phyloP scores from a whole-genome alignment of 1,140 invertebrate species.

The Dreissena polymorpha region DNA sequence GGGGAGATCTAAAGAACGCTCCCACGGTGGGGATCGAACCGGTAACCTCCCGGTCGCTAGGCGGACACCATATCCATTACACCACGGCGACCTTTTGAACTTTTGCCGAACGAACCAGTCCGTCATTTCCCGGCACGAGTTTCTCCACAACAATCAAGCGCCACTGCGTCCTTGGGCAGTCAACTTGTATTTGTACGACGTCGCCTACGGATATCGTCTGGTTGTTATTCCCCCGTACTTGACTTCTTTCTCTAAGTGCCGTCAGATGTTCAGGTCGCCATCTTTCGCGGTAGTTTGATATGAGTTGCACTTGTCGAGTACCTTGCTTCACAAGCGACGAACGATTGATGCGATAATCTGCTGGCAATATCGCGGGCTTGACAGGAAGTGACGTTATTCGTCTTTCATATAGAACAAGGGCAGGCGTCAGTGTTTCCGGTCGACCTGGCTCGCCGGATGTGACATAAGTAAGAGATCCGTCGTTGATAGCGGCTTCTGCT shows the following conservation, averaged over 20 bases:
- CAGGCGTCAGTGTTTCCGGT: constrained; percentile 17
- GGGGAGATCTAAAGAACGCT: no score
- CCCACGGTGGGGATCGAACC: no score
- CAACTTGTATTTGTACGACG: constrained; percentile 34
- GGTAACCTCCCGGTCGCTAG: no score
- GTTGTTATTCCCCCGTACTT: constrained; percentile 24
- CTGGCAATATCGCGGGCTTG: neutral
- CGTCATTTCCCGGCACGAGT: constrained; percentile 24
- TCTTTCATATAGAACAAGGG: constrained; percentile 23
- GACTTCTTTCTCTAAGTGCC: constrained; percentile 32
- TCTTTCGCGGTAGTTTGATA: constrained; percentile 19
- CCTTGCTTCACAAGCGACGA: neutral
- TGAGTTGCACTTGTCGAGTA: neutral
- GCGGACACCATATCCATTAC: no score
- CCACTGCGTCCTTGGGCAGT: neutral
- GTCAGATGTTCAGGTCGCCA: constrained; percentile 40
- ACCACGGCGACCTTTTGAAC: no score
- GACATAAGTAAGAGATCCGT: constrained; percentile 21
- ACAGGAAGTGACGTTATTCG: neutral
- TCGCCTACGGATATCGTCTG: constrained; percentile 20
- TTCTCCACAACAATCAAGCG: constrained; percentile 11
- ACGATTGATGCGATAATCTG: neutral
- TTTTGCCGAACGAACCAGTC: constrained; percentile 21
- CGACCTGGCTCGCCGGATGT: neutral
- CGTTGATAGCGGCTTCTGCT: constrained; percentile 51